A percentile compares a stretch with the other conserved stretches of the same genome.
phyloP scores from a whole-genome alignment of 2,797 vertebrate species.

The Lacerta bilineata region DNA sequence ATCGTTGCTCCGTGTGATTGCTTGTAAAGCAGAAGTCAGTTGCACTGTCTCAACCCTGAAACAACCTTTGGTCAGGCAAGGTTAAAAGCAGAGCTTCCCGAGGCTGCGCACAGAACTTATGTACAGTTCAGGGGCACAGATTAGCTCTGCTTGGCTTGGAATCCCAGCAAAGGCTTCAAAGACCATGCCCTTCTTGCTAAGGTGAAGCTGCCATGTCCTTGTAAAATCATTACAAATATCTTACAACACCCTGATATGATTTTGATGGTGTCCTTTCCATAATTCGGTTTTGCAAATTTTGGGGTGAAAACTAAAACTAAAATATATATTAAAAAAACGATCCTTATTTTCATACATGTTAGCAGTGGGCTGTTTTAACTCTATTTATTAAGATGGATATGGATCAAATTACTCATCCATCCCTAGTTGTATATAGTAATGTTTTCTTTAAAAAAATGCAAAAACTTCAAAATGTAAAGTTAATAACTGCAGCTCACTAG shows the following conservation, averaged over 20 bases:
- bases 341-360: neutral
- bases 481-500: no score
- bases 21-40: neutral
- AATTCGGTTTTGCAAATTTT: neutral
- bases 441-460: no score
- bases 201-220: no score
- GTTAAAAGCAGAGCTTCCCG: neutral
- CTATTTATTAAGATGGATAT: neutral
- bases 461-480: no score
- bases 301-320: no score
- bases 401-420: neutral
- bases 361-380: neutral
- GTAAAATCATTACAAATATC: no score
- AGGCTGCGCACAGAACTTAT: neutral
- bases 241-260: no score
- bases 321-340: no score
- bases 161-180: neutral
- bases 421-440: no score
- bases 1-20: neutral
- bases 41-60: neutral
- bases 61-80: neutral
- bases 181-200: neutral
- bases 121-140: neutral
- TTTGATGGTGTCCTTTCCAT: neutral
- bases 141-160: neutral